A percentile compares a stretch with the other conserved stretches of the same genome.
Conservation (phyloP, 2,888 invertebrate genomes). For the Lochmaea crataegi region DNA sequence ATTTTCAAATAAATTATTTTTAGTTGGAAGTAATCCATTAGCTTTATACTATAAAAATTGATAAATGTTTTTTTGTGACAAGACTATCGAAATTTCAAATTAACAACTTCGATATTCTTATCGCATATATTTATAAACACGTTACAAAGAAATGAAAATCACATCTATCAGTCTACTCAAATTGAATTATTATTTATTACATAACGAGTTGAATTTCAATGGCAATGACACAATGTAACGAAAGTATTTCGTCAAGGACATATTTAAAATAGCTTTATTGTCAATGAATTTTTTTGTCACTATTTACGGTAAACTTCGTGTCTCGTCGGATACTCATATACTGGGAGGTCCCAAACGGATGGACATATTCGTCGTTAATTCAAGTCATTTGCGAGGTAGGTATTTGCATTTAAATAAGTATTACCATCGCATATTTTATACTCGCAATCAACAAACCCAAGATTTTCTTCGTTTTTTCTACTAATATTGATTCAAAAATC, state of each 20-base stretch:
- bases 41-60: slow-evolving; percentile 13
- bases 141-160: slow-evolving; percentile 21
- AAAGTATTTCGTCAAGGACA: slow-evolving; percentile 11
- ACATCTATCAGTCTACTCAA: slow-evolving; percentile 9
- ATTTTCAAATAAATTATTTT: slow-evolving; percentile 23
- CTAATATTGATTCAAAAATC: too few relatives aligned
- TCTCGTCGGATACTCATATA: neutral
- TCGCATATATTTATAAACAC: slow-evolving; percentile 19
- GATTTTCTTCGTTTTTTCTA: too few relatives aligned
- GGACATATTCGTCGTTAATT: neutral
- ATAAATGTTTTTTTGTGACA: slow-evolving; percentile 22
- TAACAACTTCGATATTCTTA: slow-evolving; percentile 18
- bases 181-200: slow-evolving; percentile 12
- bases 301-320: neutral
- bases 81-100: slow-evolving; percentile 8
- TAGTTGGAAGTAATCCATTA: slow-evolving; percentile 23
- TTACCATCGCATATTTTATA: too few relatives aligned
- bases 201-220: slow-evolving; percentile 10
- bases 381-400: too few relatives aligned
- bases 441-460: too few relatives aligned
- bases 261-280: neutral
- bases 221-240: slow-evolving; percentile 8
- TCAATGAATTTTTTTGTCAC: neutral
- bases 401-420: too few relatives aligned
- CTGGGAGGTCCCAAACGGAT: neutral